These are phyloP conservation scores for Manis javanica DNA, from an alignment of 2,797 vertebrate genomes.

Conservation along the genomic window DNA sequence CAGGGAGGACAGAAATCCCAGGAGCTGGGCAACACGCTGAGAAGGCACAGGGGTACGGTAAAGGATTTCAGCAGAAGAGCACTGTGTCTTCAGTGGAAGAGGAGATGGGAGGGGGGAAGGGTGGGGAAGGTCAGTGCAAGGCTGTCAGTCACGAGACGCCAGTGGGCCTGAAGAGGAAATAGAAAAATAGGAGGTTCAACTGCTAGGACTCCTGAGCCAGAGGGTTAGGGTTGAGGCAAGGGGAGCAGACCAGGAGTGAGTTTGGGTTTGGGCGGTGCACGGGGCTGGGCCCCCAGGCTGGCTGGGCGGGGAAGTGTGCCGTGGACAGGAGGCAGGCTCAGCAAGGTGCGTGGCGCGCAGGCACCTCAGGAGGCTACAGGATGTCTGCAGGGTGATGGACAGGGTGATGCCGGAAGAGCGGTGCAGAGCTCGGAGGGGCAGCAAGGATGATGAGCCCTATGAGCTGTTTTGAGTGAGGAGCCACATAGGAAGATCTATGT, in stretches of 20 bases:
- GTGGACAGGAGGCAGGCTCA: not conserved
- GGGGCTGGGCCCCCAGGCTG: not conserved
- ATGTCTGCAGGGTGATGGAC: too few species aligned
- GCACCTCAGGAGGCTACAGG: not conserved
- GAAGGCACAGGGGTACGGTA: not conserved
- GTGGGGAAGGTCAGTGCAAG: not conserved
- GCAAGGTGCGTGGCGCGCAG: not conserved
- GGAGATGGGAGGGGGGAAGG: not conserved
- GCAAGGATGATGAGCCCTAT: not conserved
- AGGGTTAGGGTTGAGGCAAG: not conserved
- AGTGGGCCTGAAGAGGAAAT: not conserved
- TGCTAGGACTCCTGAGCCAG: not conserved
- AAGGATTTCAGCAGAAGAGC: not conserved
- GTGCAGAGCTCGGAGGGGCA: not conserved
- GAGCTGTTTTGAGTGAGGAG: not conserved
- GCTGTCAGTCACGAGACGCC: not conserved
- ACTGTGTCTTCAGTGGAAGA: not conserved
- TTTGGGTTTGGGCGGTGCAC: not conserved
- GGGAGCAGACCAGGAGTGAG: not conserved
- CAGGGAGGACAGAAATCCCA: not conserved
- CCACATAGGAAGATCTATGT: not conserved
- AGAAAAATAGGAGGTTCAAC: not conserved
- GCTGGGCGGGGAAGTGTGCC: too few species aligned
- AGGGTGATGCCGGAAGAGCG: not conserved
- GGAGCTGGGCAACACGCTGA: not conserved